These are phyloP conservation scores for Pseudochirops cupreus DNA, from an alignment of 2,797 vertebrate species.

Conservation along the genomic window DNA sequence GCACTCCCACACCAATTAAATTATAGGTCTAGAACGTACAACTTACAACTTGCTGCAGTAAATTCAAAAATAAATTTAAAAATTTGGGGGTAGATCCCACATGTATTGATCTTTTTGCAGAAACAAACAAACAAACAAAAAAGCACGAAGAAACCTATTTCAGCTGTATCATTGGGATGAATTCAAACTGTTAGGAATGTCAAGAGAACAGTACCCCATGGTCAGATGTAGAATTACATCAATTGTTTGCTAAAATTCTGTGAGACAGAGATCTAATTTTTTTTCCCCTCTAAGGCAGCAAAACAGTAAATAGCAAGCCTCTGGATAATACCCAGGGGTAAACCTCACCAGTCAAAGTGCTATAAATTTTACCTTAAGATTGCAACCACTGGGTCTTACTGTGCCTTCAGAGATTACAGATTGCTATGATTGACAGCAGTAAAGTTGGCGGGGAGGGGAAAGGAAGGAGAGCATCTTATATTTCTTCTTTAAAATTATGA, in stretches of 20 bases:
- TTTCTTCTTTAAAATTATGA: not conserved
- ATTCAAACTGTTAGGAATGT: not conserved
- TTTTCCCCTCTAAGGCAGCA: not conserved
- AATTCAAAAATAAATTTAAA: not conserved
- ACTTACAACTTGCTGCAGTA: not conserved
- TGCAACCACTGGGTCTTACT: not conserved
- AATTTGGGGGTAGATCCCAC: not conserved
- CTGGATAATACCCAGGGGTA: not conserved
- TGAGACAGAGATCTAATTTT: not conserved
- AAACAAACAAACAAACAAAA: not conserved
- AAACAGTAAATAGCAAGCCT: not conserved
- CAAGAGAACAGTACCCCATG: not conserved
- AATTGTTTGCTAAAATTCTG: conserved; percentile 1
- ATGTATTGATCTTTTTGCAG: not conserved
- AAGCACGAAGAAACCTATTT: not conserved
- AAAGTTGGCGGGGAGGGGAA: not conserved
- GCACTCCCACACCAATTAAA: not conserved
- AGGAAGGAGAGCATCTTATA: not conserved
- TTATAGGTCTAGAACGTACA: not conserved
- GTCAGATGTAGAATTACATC: not conserved
- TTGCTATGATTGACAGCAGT: not conserved
- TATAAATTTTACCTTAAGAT: not conserved
- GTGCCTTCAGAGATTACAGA: not conserved
- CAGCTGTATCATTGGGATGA: not conserved
- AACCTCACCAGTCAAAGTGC: not conserved